Evolutionary conservation across 1,140 invertebrate genomes (phyloP).

Genomic region (Chymomyza costata): DNA sequence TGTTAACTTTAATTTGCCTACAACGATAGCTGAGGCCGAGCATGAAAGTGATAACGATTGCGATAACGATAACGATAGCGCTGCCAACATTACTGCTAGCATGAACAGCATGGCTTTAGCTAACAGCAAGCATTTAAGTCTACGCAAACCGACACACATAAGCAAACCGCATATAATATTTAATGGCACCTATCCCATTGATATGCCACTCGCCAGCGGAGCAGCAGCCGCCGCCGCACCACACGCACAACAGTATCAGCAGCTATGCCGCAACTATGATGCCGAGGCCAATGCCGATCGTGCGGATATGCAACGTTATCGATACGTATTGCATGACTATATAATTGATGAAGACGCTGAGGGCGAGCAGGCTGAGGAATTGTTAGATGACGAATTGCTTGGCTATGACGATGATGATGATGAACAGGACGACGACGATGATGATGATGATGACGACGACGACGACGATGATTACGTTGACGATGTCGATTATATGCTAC

Average conservation of each 20-base stretch:
- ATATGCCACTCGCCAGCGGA: constrained; percentile 77
- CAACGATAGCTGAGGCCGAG: constrained; percentile 50
- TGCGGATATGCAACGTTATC: constrained; percentile 54
- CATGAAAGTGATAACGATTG: constrained; percentile 26
- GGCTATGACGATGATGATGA: constrained; percentile 44
- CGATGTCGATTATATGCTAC: constrained; percentile 26
- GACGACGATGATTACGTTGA: constrained; percentile 36
- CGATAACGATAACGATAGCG: constrained; percentile 5
- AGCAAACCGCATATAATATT: constrained; percentile 78
- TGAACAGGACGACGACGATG: constrained; percentile 33
- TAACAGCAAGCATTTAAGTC: constrained; percentile 7
- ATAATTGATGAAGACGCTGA: constrained; percentile 58
- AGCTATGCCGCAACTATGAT: constrained; percentile 42
- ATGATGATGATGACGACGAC: constrained; percentile 30
- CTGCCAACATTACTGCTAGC: constrained; percentile 5
- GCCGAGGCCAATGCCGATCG: constrained; percentile 64
- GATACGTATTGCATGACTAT: constrained; percentile 57
- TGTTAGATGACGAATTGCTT: constrained; percentile 37
- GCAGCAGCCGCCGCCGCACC: constrained; percentile 6
- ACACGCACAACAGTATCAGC: no score
- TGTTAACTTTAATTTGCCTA: constrained; percentile 62
- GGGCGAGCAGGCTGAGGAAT: constrained; percentile 50
- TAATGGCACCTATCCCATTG: constrained; percentile 88
- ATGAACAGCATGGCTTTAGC: no score
- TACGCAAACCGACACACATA: constrained; percentile 4